A percentile compares a stretch with the other conserved stretches of the same genome.
These are phyloP conservation scores for Morphnarchus princeps DNA, from an alignment of 2,113 vertebrate species.

Conservation along the genomic window DNA sequence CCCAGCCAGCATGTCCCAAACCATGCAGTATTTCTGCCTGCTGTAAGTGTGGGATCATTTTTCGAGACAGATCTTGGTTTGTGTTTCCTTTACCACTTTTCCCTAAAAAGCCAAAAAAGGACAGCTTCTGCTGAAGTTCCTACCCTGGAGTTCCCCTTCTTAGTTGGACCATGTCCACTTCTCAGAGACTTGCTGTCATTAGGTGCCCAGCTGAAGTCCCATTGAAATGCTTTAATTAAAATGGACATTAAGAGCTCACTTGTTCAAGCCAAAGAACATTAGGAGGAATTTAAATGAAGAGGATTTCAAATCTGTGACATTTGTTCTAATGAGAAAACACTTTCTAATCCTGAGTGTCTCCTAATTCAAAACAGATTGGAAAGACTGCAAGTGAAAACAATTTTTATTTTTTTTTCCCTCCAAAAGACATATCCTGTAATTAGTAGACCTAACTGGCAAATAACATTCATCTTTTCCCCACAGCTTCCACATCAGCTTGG, in stretches of 20 bases:
- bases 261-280: constrained; percentile 67
- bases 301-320: constrained; percentile 64
- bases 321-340: constrained; percentile 70
- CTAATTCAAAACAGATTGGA: constrained; percentile 54
- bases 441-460: neutral
- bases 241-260: constrained; percentile 64
- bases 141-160: neutral
- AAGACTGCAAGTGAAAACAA: constrained; percentile 32
- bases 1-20: neutral
- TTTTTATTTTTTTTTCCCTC: neutral
- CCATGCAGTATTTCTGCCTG: fast-evolving
- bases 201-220: constrained; percentile 43
- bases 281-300: constrained; percentile 62
- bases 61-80: neutral
- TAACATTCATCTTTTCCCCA: neutral
- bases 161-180: neutral
- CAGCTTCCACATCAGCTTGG: neutral
- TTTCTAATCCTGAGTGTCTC: constrained; percentile 44
- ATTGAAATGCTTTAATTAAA: constrained; percentile 64
- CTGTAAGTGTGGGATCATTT: neutral
- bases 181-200: neutral
- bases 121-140: neutral
- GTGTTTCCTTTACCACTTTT: neutral
- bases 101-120: neutral
- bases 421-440: neutral